Conservation (phyloP, 2,113 vertebrate genomes). For the Pseudois nayaur region DNA sequence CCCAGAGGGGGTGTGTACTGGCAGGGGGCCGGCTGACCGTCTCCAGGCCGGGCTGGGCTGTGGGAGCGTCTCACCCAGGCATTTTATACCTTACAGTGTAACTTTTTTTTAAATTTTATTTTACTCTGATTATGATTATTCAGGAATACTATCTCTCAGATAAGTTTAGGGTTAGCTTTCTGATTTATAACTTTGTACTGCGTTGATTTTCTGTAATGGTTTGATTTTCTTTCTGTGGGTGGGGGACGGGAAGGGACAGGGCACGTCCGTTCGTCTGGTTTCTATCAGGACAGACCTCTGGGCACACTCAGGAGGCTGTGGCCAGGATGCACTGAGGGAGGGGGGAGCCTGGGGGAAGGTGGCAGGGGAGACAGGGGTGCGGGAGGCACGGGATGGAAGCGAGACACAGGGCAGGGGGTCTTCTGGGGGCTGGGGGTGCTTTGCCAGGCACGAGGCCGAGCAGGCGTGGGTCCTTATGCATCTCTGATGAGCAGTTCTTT, state of each 20-base stretch:
- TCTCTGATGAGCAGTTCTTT: not conserved
- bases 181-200: slow-evolving; percentile 81
- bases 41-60: slow-evolving; percentile 65
- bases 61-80: slow-evolving; percentile 77
- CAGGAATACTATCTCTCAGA: slow-evolving; percentile 68
- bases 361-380: rapidly evolving
- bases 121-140: slow-evolving; percentile 72
- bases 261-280: slow-evolving; percentile 10
- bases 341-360: not conserved
- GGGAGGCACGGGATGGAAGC: rapidly evolving
- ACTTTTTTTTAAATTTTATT: slow-evolving; percentile 78
- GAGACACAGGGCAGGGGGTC: not conserved
- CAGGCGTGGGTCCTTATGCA: not conserved
- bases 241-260: not conserved
- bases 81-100: slow-evolving; percentile 84
- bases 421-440: not conserved
- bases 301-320: slow-evolving; percentile 53
- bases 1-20: not conserved
- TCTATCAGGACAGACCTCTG: slow-evolving; percentile 60
- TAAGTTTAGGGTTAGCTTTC: slow-evolving; percentile 79
- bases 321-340: not conserved
- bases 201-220: slow-evolving; percentile 64
- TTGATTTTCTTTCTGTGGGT: slow-evolving; percentile 53
- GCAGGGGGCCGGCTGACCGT: slow-evolving; percentile 53
- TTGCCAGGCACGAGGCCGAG: not conserved